These are phyloP conservation scores for Heliconius hortense DNA, from an alignment of 2,888 invertebrate species.

Conservation along the genomic window DNA sequence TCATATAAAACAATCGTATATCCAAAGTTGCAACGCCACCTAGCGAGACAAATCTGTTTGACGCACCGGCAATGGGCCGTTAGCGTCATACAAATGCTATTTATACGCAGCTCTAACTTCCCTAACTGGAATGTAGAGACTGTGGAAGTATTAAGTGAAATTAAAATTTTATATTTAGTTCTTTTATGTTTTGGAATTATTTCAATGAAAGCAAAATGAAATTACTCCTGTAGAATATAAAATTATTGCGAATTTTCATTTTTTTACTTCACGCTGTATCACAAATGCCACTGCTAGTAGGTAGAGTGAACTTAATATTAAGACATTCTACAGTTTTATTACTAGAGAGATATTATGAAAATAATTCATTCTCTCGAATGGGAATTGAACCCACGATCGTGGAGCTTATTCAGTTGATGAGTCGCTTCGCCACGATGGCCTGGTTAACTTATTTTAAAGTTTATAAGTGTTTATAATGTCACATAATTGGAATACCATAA, in stretches of 20 bases:
- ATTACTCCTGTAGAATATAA: too few species aligned
- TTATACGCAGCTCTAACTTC: slow-evolving; percentile 35
- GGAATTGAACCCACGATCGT: neutral
- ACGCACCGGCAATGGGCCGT: slow-evolving; percentile 32
- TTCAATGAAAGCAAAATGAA: too few species aligned
- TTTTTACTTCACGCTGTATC: too few species aligned
- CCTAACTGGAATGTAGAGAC: neutral
- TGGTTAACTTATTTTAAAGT: too few species aligned
- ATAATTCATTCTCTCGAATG: neutral
- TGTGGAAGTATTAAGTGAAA: slow-evolving; percentile 3
- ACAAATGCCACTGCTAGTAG: too few species aligned
- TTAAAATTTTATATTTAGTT: neutral
- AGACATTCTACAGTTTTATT: neutral
- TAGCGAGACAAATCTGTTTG: slow-evolving; percentile 38
- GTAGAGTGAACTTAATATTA: too few species aligned
- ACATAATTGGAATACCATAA: too few species aligned
- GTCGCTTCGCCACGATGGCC: too few species aligned
- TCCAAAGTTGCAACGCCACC: slow-evolving; percentile 30
- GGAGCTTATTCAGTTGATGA: neutral
- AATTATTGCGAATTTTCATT: too few species aligned
- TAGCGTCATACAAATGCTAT: slow-evolving; percentile 42
- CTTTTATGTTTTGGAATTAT: too few species aligned
- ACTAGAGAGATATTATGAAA: neutral
- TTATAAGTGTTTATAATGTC: too few species aligned
- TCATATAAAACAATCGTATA: slow-evolving; percentile 15